Conservation (phyloP, 2,888 invertebrate species). For the Orchesella flavescens region DNA sequence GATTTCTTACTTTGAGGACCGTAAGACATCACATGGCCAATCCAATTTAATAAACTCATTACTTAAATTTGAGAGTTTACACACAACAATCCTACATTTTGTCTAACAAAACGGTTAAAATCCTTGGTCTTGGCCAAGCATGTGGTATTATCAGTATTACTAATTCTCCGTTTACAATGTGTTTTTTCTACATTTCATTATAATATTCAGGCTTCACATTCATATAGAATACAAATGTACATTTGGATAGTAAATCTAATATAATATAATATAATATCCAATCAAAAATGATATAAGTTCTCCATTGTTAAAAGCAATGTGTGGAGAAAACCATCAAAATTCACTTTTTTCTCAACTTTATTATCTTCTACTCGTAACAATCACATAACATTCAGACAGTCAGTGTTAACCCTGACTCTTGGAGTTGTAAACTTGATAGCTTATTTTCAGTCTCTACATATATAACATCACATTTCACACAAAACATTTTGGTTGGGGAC, state of each 20-base stretch:
- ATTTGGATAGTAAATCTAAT: no score
- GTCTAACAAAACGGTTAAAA: neutral
- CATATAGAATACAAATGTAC: no score
- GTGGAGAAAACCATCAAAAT: constrained; percentile 48
- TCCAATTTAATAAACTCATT: constrained; percentile 26
- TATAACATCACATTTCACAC: constrained; percentile 9
- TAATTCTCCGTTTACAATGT: no score
- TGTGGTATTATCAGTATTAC: constrained; percentile 22
- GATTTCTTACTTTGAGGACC: no score
- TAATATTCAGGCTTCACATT: no score
- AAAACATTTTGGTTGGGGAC: no score
- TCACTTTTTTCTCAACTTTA: constrained; percentile 46
- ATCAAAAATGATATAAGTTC: constrained; percentile 24
- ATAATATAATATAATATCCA: no score
- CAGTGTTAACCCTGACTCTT: constrained; percentile 48
- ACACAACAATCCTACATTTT: neutral
- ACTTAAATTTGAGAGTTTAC: neutral
- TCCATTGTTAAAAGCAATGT: constrained; percentile 33
- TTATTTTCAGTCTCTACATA: constrained; percentile 20
- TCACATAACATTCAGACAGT: constrained; percentile 43
- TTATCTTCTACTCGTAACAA: neutral
- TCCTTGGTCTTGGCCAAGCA: neutral
- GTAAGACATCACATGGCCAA: constrained; percentile 24
- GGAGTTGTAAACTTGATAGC: constrained; percentile 34
- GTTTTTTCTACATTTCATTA: no score